Evolutionary conservation across 2,888 invertebrate genomes (phyloP), one percentile per base, ranked within the genome.

Genomic region (Synergus gifuensis): DNA sequence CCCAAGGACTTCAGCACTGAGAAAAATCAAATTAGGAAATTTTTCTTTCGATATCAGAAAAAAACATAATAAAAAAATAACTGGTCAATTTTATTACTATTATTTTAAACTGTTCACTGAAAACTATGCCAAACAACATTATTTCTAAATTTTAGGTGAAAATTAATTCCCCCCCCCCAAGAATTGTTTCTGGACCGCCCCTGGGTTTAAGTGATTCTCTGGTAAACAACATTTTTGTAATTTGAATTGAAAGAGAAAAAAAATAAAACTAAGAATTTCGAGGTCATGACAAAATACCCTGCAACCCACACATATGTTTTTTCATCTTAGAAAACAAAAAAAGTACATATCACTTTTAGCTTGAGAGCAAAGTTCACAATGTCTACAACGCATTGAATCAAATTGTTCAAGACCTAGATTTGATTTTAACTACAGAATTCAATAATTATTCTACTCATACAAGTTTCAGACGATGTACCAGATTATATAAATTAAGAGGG

Each of bases 301-400:
- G 36, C 28, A 73, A 49, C 12, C 36, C 18, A 54, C 18, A 73
- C 54, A 73, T 36, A 36, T 58, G 54, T 36, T 36, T 40, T 36
- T 73, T 12, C n/a, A 12, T 28, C 11, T 73, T 54, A 18, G 18
- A 73, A 58, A 69, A 49, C 28, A 54, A 73, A 73, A 54, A 40
- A 58, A 40, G 46, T 12, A 46, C 28, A 28, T 28, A 28, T 28
- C 69, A 46, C 49, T 69, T 69, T 69, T 49, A 54, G 73, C 73
- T 49, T n/a, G 54, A 36, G 54, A 54, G 49, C 73, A 40, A 73
- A 54, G 73, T 73, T 73, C 73, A 73, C 28, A 54, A 40, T 49
- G 40, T 36, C 28, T 28, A 16, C 28, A 69, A 69, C 49, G 28
- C 49, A 69, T 44, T 69, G n/a, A 18, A 36, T 36, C 54, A 58